A percentile compares a stretch with the other conserved stretches of the same genome.
Conservation (phyloP, 1,140 invertebrate genomes). For the Dufourea novaeangliae region DNA sequence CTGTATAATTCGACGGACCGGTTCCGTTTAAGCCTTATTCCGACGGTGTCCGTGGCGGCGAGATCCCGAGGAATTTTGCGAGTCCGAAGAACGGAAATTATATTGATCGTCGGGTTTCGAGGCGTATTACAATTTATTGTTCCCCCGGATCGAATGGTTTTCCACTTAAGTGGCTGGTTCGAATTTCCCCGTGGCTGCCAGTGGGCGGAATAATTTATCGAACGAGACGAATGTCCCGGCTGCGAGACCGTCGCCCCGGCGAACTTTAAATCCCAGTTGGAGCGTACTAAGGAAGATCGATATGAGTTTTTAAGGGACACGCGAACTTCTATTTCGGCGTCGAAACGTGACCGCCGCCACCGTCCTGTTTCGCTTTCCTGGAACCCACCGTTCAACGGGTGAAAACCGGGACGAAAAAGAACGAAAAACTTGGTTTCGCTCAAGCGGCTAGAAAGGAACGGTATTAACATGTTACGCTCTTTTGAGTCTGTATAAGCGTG, state of each 20-base stretch:
- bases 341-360: slow-evolving; percentile 46
- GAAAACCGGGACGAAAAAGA: not conserved
- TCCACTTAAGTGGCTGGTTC: slow-evolving; percentile 40
- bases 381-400: slow-evolving; percentile 23
- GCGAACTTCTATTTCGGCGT: slow-evolving; percentile 60
- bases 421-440: not conserved
- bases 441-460: not conserved
- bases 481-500: too few relatives aligned
- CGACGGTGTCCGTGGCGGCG: too few relatives aligned
- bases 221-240: slow-evolving; percentile 57
- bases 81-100: not conserved
- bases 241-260: slow-evolving; percentile 48
- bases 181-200: slow-evolving; percentile 48
- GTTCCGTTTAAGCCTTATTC: too few relatives aligned
- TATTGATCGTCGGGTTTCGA: slow-evolving; percentile 24
- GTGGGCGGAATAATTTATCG: slow-evolving; percentile 63
- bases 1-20: too few relatives aligned
- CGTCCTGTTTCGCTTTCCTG: slow-evolving; percentile 41
- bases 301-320: slow-evolving; percentile 64
- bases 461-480: too few relatives aligned
- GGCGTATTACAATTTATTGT: slow-evolving; percentile 53
- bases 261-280: slow-evolving; percentile 52
- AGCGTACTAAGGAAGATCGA: slow-evolving; percentile 50
- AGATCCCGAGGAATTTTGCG: not conserved
- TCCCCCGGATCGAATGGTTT: slow-evolving; percentile 49